Base-by-base conservation (phyloP, 1,140 invertebrate species). In the Danaus plexippus region DNA sequence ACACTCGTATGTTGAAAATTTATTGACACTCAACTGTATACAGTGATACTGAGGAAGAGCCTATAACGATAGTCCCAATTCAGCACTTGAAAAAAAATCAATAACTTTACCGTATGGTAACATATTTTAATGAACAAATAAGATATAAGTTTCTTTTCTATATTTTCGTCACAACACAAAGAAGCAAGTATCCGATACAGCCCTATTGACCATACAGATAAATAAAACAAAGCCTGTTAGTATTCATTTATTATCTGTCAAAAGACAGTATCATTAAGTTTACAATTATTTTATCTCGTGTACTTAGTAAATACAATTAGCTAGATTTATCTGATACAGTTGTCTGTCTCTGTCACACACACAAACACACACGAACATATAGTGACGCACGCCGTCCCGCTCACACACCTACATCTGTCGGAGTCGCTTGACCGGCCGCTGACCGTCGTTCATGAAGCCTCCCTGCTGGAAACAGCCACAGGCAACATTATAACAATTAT, bases 221-320 rank as follows among this genome's bases (percentile, higher is more conserved):
- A 80, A 74, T 67, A 65, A 77, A 73, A 76, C 12, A 59, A 56
- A 32, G 44, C 42, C 50, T 71, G 75, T 83, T 83, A 83, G 77
- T 80, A 78, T 75, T 80, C 77, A 75, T 85, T 85, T 85, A 85
- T 83, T 85, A 80, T 65, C 65, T 81, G 83, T 82, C 80, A 86
- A 84, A 79, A 84, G 76, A 81, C 76, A 77, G 73, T 84, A 32
- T 32, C 22, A 32, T 32, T 32, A 32, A 80, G 69, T 77, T 82
- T 77, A 80, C 62, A 80, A 77, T 76, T 73, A 72, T 67, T 74
- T 72, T 66, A 71, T 72, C 73, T 64, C 60, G 72, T 84, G 80
- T 84, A 86, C 83, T 86, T 84, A 84, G 83, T 86, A 86, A 86
- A 86, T 86, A 86, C 71, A 86, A 86, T 84, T 86, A 76, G 71